These are phyloP conservation scores for Ectemnius lituratus DNA, from an alignment of 2,888 invertebrate genomes.

Conservation along the genomic window DNA sequence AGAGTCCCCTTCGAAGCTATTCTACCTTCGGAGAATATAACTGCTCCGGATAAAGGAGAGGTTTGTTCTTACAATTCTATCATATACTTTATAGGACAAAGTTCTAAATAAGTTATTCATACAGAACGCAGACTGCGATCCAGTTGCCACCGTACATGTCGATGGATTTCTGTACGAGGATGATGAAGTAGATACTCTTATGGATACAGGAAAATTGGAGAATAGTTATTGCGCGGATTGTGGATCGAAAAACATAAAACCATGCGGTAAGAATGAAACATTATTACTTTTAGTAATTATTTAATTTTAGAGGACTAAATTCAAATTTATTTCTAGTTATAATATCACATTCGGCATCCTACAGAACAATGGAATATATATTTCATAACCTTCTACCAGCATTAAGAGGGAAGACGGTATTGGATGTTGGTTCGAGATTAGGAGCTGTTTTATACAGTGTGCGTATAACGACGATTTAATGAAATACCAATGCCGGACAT, in stretches of 20 bases:
- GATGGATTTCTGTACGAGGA: slow-evolving; percentile 87
- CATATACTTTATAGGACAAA: neutral
- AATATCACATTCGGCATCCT: slow-evolving; percentile 85
- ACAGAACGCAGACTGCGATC: slow-evolving; percentile 80
- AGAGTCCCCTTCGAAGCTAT: slow-evolving; percentile 63
- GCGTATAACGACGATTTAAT: slow-evolving; percentile 61
- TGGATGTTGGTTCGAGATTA: slow-evolving; percentile 86
- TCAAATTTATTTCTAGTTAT: slow-evolving; percentile 76
- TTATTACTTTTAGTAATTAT: neutral
- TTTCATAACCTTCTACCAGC: slow-evolving; percentile 83
- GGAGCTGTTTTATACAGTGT: slow-evolving; percentile 86
- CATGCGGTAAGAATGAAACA: slow-evolving; percentile 76
- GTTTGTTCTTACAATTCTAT: slow-evolving; percentile 44
- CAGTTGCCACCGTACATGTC: slow-evolving; percentile 81
- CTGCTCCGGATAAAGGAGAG: slow-evolving; percentile 61
- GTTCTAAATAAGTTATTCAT: slow-evolving; percentile 39
- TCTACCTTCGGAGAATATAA: slow-evolving; percentile 64
- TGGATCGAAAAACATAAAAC: slow-evolving; percentile 78
- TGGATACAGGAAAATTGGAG: slow-evolving; percentile 78
- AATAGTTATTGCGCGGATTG: slow-evolving; percentile 80
- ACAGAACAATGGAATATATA: slow-evolving; percentile 81
- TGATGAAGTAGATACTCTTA: slow-evolving; percentile 81
- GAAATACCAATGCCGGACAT: neutral
- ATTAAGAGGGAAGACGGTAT: slow-evolving; percentile 80
- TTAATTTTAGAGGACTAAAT: neutral